Evolutionary conservation across 2,888 invertebrate species (phyloP), one percentile per base, ranked within the genome.

Genomic region (Epistrophe grossulariae): DNA sequence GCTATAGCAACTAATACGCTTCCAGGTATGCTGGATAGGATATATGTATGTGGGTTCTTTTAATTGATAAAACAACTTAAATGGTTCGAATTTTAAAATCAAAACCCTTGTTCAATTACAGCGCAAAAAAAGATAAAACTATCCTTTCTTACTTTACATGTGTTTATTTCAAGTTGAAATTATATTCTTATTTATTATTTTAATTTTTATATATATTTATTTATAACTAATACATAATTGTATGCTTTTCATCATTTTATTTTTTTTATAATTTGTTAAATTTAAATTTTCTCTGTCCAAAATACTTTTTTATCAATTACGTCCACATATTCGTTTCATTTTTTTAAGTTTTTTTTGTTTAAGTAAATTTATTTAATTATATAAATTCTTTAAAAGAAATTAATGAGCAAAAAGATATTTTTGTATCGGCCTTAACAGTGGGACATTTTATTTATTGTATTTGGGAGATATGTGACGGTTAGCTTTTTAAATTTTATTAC

Each of bases 111-210:
- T 2, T 10, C 11, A 3, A 38, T 38, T 38, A 0, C 38, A 11
- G 38, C 13, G 13, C n/a, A 45, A 45, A 4, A 45, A 4, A 6
- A 35, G 13, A 10, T 8, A n/a, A 59, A 62, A 55, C 31, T 50
- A 38, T 24, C 4, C 6, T 45, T 40, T 59, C 38, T 52, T 79
- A 74, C 77, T 81, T 81, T 74, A 85, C 84, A 77, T 40, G 80
- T 52, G 78, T 85, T 85, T 85, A 85, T 85, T 85, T 78, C 78
- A 85, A 74, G 62, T 79, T 85, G 73, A 85, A 84, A 80, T 84
- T 80, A 70, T 52, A 73, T 72, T 85, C 73, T 79, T 59, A 79
- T 71, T 85, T 79, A 79, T 72, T 55, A 62, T 84, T 79, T 81
- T 72, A 84, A 80, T 76, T 62, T 81, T 60, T 73, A 40, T 70